Evolutionary conservation across 1,140 invertebrate genomes (phyloP), one percentile per base, ranked within the genome.

Genomic region (Maniola jurtina): DNA sequence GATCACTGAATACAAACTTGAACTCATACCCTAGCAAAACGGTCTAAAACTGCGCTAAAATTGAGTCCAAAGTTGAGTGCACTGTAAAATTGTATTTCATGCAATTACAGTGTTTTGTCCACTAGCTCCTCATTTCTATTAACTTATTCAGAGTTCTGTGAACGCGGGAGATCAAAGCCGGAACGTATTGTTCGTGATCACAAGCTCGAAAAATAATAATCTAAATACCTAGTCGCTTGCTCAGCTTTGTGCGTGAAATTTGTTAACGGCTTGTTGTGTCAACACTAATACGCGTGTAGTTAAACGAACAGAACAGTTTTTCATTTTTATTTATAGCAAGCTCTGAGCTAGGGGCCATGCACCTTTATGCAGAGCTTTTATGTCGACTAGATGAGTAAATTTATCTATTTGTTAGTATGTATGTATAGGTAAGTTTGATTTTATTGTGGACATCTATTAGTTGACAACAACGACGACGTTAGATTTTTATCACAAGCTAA

Each of bases 151-250:
- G 25, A 25, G 4, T 25, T 25, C 68, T 57, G 70, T 73, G 64
- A 73, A 64, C 65, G 60, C 67, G 57, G 16, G 56, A 74, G 72
- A 80, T 77, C 71, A 79, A 68, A 69, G 70, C 52, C 72, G 76
- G 64, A 75, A 82, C 77, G 69, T 73, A 79, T 76, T 78, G 80
- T 77, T 67, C 65, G 64, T 74, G 73, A 82, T 77, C 78, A 76
- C 68, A 62, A 70, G 65, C 70, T 66, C 68, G 72, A 55, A 73
- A 79, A 80, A 76, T 76, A 68, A 63, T 68, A 57, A 68, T 68
- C 60, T 68, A 50, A 68, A 68, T 34, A 45, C 9, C 42, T 60
- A 68, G 66, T 25, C 60, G 60, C 55, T 59, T 58, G 56, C 36
- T 55, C 35, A 47, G 14, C 50, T 38, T 42, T 55, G 50, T 55